Base-by-base conservation (phyloP, 2,797 vertebrate species). In the Melanotaenia maccullochi region DNA sequence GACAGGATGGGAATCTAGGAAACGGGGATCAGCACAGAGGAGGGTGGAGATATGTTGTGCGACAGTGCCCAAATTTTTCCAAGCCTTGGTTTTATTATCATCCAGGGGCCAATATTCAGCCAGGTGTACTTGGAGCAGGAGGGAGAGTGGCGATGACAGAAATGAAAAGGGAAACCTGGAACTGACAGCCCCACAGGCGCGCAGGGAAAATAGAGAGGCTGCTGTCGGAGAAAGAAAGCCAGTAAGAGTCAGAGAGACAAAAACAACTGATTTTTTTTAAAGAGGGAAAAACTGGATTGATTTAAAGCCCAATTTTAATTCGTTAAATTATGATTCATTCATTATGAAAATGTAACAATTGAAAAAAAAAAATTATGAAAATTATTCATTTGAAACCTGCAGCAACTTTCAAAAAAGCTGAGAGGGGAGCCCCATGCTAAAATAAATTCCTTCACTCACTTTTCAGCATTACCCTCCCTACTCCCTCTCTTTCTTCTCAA, bases 101-200 rank as follows among this genome's bases (percentile, higher is more conserved):
- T 78, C 89, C 71, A 60, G 91, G 88, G 93, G 81, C 75, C 79
- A 82, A 87, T 92, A 88, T 79, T 77, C 74, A 80, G 78, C 85
- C 90, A 93, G 91, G 91, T 93, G 90, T 86, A 87, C 55, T 81
- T 60, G 67, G 61, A 81, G 62, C 22, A 60, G 79, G 89, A 84
- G 84, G 79, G 82, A 70, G 76, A 66, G 68, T 54, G 79, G 85
- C 6, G 81, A 85, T 86, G 86, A 89, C 79, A 87, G 88, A 76
- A 86, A 76, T 79, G 78, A 81, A 89, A 89, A 78, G 79, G 44
- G 87, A 89, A 89, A 85, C 71, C 75, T 68, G 73, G 75, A 81
- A 60, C 73, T 81, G 86, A 80, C 77, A 81, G 75, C 59, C 52
- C 44, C 65, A 65, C 14, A 81, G 69, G 76, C 82, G 71, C 54